phyloP scores from a whole-genome alignment of 2,113 vertebrate genomes.

The Dermatemys mawii region DNA sequence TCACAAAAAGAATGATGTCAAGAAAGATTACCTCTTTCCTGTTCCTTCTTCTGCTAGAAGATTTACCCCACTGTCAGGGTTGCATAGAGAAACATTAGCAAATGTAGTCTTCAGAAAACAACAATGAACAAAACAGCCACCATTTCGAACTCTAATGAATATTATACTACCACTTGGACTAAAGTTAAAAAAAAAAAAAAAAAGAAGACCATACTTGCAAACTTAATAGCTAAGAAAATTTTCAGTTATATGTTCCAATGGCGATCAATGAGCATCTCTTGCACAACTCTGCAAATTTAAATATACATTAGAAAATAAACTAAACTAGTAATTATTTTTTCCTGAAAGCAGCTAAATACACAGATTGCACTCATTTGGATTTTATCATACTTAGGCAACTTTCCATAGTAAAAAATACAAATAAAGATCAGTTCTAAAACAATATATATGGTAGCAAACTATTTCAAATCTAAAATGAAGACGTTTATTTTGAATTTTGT shows the following conservation, averaged over 20 bases:
- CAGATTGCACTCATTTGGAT: background rate
- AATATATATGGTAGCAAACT: background rate
- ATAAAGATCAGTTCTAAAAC: background rate
- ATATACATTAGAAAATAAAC: background rate
- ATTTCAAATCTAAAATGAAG: background rate
- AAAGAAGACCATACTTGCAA: background rate
- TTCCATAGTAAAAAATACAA: background rate
- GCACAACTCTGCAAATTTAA: background rate
- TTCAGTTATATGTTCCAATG: background rate
- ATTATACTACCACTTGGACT: background rate
- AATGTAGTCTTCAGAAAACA: background rate
- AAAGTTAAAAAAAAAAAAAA: background rate
- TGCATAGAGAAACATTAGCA: background rate
- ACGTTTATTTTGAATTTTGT: background rate
- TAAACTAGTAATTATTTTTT: background rate
- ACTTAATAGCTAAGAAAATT: conserved; percentile 3
- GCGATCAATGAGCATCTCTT: background rate
- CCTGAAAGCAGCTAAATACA: background rate
- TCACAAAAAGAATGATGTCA: background rate
- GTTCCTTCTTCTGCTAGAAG: background rate
- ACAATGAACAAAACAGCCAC: background rate
- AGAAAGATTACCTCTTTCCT: background rate
- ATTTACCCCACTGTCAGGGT: background rate
- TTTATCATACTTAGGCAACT: background rate
- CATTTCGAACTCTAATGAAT: background rate